These are phyloP conservation scores for Athene noctua DNA, from an alignment of 2,113 vertebrate species.

Conservation along the genomic window DNA sequence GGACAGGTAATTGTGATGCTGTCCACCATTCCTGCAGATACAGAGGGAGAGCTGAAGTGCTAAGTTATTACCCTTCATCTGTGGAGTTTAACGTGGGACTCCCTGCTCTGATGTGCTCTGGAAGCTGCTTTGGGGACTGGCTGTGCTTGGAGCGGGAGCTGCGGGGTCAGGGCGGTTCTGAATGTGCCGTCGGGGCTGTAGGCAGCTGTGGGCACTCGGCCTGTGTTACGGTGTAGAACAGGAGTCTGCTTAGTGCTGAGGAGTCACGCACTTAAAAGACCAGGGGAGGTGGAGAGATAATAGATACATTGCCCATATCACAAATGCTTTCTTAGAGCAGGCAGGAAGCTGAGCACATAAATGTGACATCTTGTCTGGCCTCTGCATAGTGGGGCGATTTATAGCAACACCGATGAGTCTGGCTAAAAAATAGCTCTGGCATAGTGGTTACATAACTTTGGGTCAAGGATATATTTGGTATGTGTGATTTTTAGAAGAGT, in stretches of 20 bases:
- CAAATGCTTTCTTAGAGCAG: background rate
- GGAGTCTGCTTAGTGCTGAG: background rate
- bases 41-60: background rate
- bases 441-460: background rate
- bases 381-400: background rate
- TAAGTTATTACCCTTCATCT: background rate
- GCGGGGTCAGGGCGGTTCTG: background rate
- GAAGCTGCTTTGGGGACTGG: background rate
- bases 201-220: background rate
- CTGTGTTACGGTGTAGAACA: fast-evolving
- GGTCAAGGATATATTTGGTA: background rate
- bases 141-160: background rate
- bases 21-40: background rate
- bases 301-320: background rate
- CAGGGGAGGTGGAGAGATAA: background rate
- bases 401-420: background rate
- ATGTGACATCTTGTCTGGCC: constrained; percentile 12
- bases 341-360: background rate
- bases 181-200: background rate
- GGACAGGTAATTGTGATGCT: background rate
- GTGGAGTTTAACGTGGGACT: background rate
- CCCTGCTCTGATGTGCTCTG: background rate
- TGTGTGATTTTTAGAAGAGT: background rate
- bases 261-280: background rate
- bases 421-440: constrained; percentile 5